Base-by-base conservation (phyloP, 2,797 vertebrate species). In the Sciurus carolinensis region DNA sequence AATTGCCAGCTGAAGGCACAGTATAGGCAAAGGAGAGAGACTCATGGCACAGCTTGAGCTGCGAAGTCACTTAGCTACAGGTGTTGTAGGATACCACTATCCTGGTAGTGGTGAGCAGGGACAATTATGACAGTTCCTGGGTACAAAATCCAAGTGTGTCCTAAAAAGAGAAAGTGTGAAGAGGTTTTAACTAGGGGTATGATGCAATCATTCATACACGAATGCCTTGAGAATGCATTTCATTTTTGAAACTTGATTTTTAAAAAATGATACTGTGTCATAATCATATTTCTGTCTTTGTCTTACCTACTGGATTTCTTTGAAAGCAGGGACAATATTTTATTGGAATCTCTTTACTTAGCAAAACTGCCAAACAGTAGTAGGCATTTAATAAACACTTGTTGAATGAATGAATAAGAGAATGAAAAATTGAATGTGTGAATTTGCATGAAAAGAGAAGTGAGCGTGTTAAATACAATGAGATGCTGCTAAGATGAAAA, bases 161-260 rank as follows among this genome's bases (percentile, higher is more conserved):
- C 72, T 66, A 50, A 76, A 83, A 52, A 9, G 6, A 12, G 80
- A 91, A 80, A 9, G 30, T 14, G 1, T 24, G 28, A 50, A 22
- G 64, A 88, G 33, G 24, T 67, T 91, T 85, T 52, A 92, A 52
- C 24, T 59, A 57, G 4, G 62, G 14, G 0, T 69, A 66, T 54
- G 67, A 50, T 13, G 36, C 22, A 8, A 82, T 64, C 26, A 42
- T 82, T 92, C 36, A 64, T 3, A 18, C 26, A 42, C 20, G 64
- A 47, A 54, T 71, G 52, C 18, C 15, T 33, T 28, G 90, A 71
- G 94, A 72, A 62, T 64, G 8, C 26, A 59, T 50, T 71, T 83
- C n/a, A 22, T 57, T 69, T 90, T 62, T 92, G 66, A 20, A 90
- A 90, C 5, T 69, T 90, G 85, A 75, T 42, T 80, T 89, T n/a